phyloP scores from a whole-genome alignment of 2,797 vertebrate genomes.

The Anguilla anguilla region DNA sequence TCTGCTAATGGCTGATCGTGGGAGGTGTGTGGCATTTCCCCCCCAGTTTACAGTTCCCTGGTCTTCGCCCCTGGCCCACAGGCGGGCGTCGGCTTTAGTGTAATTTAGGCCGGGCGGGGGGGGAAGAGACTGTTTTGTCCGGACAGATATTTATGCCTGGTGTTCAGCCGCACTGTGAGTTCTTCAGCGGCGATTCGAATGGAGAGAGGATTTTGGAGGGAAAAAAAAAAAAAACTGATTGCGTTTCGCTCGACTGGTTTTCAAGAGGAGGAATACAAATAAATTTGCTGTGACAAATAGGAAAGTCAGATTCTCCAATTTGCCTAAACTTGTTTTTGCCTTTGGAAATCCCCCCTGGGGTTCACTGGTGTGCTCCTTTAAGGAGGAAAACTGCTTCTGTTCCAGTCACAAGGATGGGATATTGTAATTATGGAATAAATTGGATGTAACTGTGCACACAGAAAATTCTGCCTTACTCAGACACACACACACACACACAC shows the following conservation, averaged over 20 bases:
- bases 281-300: background rate
- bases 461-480: too few species aligned
- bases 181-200: background rate
- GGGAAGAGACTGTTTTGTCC: background rate
- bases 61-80: background rate
- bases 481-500: too few species aligned
- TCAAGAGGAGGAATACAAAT: background rate
- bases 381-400: background rate
- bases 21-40: background rate
- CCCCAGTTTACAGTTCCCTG: background rate
- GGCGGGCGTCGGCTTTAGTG: background rate
- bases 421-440: background rate
- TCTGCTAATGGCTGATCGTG: constrained; percentile 13
- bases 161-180: background rate
- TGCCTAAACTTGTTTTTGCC: background rate
- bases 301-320: background rate
- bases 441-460: background rate
- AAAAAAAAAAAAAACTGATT: background rate
- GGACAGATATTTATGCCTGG: background rate
- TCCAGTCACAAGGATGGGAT: background rate
- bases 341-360: background rate
- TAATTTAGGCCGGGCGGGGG: background rate
- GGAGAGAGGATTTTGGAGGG: background rate
- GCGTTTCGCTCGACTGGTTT: background rate
- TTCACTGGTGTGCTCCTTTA: background rate